A percentile compares a stretch with the other conserved stretches of the same genome.
These are phyloP conservation scores for Cerceris ruficornis DNA, from an alignment of 2,888 invertebrate genomes.

Conservation along the genomic window DNA sequence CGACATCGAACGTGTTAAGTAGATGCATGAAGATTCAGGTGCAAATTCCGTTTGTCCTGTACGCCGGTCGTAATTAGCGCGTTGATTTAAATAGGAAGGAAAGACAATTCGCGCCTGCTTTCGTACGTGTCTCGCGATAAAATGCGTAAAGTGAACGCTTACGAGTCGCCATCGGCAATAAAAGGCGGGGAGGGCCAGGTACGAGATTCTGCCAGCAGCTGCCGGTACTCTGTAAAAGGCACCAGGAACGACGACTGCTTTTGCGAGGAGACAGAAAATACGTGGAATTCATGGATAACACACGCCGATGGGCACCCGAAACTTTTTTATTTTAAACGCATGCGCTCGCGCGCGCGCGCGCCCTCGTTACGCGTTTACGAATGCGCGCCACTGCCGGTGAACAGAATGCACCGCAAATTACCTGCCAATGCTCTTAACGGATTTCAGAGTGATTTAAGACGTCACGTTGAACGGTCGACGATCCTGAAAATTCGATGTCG, in stretches of 20 bases:
- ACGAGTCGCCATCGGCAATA: constrained; percentile 44
- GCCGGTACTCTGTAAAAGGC: constrained; percentile 52
- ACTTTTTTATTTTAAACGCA: background rate
- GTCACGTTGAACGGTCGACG: too few species aligned
- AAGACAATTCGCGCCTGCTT: constrained; percentile 8
- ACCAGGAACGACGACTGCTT: constrained; percentile 39
- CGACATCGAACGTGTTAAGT: too few species aligned
- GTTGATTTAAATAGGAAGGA: background rate
- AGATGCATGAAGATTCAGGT: too few species aligned
- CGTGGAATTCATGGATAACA: constrained; percentile 39
- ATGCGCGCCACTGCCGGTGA: background rate
- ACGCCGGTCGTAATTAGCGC: background rate
- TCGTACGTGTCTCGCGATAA: constrained; percentile 33
- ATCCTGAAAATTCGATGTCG: too few species aligned
- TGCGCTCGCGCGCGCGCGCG: constrained; percentile 4
- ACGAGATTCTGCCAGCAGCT: constrained; percentile 51
- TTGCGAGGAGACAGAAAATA: constrained; percentile 44
- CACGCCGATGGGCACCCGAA: constrained; percentile 9
- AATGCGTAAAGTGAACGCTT: constrained; percentile 24
- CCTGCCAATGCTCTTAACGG: too few species aligned
- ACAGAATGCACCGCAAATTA: too few species aligned
- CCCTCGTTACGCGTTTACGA: constrained; percentile 33
- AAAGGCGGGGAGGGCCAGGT: constrained; percentile 33
- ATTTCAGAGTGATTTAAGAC: too few species aligned
- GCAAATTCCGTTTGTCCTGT: too few species aligned